Percentiles rank a stretch among this genome's conserved stretches.
Evolutionary conservation across 2,797 vertebrate species (phyloP).

Genomic region (Myotis myotis): DNA sequence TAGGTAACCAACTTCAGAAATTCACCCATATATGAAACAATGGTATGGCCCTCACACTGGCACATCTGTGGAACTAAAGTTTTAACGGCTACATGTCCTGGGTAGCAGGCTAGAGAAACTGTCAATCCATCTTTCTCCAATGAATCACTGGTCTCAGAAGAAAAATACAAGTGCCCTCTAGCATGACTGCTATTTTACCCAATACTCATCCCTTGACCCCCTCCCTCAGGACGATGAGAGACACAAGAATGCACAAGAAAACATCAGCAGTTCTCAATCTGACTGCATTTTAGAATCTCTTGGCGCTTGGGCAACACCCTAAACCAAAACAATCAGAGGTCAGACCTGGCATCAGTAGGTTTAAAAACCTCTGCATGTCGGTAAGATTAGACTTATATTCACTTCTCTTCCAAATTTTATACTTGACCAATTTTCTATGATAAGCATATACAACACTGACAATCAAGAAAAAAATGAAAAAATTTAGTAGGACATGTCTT

Average conservation of each 20-base stretch:
- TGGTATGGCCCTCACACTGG: neutral
- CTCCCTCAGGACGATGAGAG: neutral
- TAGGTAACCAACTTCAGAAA: neutral
- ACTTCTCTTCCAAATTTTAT: conserved; percentile 31
- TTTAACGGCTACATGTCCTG: neutral
- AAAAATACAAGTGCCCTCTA: neutral
- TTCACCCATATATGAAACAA: neutral
- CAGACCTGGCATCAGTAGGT: neutral
- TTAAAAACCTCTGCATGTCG: neutral
- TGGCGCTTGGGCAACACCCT: neutral
- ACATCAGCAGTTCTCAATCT: neutral
- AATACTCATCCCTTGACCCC: neutral
- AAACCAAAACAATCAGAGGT: neutral
- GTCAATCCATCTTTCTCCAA: neutral
- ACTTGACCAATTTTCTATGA: conserved; percentile 17
- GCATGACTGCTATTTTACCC: neutral
- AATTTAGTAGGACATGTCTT: neutral
- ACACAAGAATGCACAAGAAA: neutral
- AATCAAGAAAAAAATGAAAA: neutral
- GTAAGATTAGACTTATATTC: neutral
- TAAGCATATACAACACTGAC: neutral
- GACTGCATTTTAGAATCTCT: neutral
- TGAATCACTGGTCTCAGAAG: neutral
- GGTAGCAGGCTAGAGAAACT: neutral
- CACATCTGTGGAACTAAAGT: neutral